These are phyloP conservation scores for Ibidorhyncha struthersii DNA, from an alignment of 2,113 vertebrate genomes.

Conservation along the genomic window DNA sequence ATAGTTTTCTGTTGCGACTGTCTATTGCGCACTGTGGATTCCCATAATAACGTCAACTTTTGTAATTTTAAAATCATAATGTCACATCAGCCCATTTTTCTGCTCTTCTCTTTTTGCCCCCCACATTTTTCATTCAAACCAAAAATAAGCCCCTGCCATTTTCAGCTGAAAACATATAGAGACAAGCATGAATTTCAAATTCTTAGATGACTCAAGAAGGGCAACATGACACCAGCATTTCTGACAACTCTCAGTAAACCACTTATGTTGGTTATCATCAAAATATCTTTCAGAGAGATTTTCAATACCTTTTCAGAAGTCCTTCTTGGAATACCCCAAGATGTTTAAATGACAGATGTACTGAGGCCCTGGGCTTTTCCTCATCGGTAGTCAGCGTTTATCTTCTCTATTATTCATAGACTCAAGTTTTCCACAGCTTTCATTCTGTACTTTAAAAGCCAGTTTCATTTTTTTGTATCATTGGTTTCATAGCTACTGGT, in stretches of 20 bases:
- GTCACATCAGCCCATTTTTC: background rate
- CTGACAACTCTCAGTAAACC: background rate
- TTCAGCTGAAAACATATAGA: background rate
- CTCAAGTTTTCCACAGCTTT: background rate
- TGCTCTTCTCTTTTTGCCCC: background rate
- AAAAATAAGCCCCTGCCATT: background rate
- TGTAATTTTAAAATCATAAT: background rate
- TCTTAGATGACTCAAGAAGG: background rate
- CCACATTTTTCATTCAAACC: background rate
- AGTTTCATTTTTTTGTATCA: background rate
- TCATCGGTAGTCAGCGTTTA: background rate
- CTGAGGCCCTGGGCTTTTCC: background rate
- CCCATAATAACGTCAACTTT: background rate
- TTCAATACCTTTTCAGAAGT: background rate
- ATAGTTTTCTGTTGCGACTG: background rate
- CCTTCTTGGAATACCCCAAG: background rate
- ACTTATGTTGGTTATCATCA: background rate
- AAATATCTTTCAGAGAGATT: background rate
- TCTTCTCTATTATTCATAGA: background rate
- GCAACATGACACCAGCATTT: background rate
- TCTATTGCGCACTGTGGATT: rapidly evolving
- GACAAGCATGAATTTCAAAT: background rate
- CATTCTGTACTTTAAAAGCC: background rate
- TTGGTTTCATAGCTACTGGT: background rate
- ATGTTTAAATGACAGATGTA: background rate